Evolutionary conservation across 2,888 invertebrate genomes (phyloP).

Genomic region (Ernsta delagoae): DNA sequence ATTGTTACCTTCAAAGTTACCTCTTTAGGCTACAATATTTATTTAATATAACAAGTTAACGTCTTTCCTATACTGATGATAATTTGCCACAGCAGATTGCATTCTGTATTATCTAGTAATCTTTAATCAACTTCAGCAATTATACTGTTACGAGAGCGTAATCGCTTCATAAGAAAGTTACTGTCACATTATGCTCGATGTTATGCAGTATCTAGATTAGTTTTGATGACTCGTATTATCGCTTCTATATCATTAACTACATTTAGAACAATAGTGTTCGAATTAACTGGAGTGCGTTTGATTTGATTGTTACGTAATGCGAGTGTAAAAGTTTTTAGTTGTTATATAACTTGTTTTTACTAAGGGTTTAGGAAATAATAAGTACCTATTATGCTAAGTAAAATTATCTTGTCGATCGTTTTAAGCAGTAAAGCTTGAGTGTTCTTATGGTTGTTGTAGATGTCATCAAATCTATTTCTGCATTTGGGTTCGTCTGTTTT

Average conservation of each 20-base stretch:
- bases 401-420: too few species aligned
- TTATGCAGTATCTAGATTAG: constrained; percentile 39
- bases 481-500: too few species aligned
- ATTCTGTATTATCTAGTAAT: constrained; percentile 17
- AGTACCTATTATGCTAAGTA: too few species aligned
- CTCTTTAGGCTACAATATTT: too few species aligned
- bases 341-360: background rate
- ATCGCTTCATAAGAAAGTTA: constrained; percentile 31
- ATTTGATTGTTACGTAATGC: background rate
- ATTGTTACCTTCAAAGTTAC: too few species aligned
- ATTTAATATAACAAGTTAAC: too few species aligned
- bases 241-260: constrained; percentile 30
- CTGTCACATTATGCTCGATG: constrained; percentile 28
- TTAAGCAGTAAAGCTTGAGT: too few species aligned
- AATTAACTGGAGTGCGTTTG: background rate
- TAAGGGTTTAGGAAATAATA: background rate
- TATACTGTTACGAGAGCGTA: constrained; percentile 17
- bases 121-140: constrained; percentile 16
- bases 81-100: constrained; percentile 20
- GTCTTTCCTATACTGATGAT: background rate
- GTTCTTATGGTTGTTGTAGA: too few species aligned
- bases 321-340: background rate
- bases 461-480: too few species aligned
- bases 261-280: constrained; percentile 17
- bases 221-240: constrained; percentile 40